Evolutionary conservation across 2,113 vertebrate species (phyloP).

Genomic region (Periophthalmus modestus): DNA sequence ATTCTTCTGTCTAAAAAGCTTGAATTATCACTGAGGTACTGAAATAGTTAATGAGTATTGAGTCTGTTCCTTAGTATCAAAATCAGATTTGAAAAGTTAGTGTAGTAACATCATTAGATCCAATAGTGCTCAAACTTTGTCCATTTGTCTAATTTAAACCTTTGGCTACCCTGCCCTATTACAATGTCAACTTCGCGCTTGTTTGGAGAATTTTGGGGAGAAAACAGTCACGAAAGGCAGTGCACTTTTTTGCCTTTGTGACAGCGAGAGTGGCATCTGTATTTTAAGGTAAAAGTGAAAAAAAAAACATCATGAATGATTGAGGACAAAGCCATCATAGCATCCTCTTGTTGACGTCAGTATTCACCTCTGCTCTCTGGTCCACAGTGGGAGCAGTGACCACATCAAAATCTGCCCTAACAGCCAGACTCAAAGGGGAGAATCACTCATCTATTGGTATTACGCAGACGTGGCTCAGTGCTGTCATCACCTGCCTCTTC

Average conservation of each 20-base stretch:
- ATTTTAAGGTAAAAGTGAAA: not conserved
- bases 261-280: not conserved
- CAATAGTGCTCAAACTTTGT: too few species aligned
- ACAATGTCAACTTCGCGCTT: not conserved
- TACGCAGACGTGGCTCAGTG: constrained; percentile 48
- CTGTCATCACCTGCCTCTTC: constrained; percentile 46
- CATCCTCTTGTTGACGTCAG: not conserved
- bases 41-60: too few species aligned
- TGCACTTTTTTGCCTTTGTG: not conserved
- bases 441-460: constrained; percentile 63
- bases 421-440: constrained; percentile 47
- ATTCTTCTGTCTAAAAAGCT: too few species aligned
- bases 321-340: not conserved
- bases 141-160: not conserved
- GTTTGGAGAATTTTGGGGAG: not conserved
- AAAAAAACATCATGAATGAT: constrained; percentile 4
- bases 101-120: too few species aligned
- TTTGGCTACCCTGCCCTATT: not conserved
- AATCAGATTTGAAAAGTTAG: too few species aligned
- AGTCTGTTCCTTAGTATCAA: too few species aligned
- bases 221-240: not conserved
- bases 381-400: not conserved
- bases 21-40: too few species aligned
- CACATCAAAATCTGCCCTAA: constrained; percentile 11
- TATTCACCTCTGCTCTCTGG: not conserved